Conservation (phyloP, 1,140 invertebrate genomes). For the Philopotamus ludificatus region DNA sequence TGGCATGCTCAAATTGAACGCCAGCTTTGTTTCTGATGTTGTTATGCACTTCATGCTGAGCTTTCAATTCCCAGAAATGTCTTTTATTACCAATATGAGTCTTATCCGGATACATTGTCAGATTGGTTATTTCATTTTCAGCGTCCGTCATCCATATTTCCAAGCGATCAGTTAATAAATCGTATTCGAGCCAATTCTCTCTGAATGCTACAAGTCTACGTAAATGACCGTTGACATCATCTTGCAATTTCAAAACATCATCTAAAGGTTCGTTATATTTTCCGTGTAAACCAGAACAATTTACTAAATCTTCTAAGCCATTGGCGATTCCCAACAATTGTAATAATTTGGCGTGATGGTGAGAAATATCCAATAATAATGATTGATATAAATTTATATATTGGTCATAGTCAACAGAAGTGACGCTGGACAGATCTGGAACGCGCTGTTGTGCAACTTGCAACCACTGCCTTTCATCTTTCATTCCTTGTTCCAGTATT, state of each 20-base stretch:
- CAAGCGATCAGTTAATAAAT: constrained; percentile 67
- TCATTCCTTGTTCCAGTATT: constrained; percentile 74
- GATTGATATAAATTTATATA: constrained; percentile 82
- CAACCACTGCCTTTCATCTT: constrained; percentile 78
- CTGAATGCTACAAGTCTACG: constrained; percentile 69
- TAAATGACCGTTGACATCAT: constrained; percentile 70
- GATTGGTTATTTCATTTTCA: constrained; percentile 62
- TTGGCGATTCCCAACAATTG: constrained; percentile 71
- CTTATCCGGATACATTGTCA: constrained; percentile 52
- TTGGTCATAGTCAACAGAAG: constrained; percentile 77
- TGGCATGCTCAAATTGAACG: constrained; percentile 70
- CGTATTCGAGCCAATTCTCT: constrained; percentile 74
- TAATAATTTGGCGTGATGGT: constrained; percentile 73
- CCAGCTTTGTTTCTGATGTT: constrained; percentile 71
- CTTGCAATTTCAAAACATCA: constrained; percentile 67
- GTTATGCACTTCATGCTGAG: constrained; percentile 83
- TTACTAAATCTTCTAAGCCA: constrained; percentile 70
- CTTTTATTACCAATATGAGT: constrained; percentile 69
- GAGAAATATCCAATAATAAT: constrained; percentile 71
- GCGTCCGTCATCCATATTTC: constrained; percentile 72
- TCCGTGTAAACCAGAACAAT: constrained; percentile 69
- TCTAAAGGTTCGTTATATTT: constrained; percentile 68
- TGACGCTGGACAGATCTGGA: constrained; percentile 73
- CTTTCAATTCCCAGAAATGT: constrained; percentile 85
- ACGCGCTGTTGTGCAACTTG: constrained; percentile 77